phyloP scores from a whole-genome alignment of 2,113 vertebrate genomes.

The Semnornis frantzii region DNA sequence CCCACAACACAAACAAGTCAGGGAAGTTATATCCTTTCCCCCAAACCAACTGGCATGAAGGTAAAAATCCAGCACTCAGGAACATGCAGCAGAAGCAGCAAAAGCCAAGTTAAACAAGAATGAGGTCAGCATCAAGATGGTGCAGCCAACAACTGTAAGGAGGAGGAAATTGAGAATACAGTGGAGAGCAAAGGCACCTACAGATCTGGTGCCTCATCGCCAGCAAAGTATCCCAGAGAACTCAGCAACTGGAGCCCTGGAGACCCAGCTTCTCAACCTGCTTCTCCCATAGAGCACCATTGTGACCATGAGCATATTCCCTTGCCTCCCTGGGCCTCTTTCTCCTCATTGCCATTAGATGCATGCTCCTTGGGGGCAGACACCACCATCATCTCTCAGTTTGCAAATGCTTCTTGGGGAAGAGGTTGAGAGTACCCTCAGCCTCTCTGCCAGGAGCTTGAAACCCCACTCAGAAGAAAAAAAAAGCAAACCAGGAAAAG shows the following conservation, averaged over 20 bases:
- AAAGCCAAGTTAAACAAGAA: constrained; percentile 47
- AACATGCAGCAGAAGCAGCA: neutral
- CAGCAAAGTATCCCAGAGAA: accelerated
- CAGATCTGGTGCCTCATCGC: neutral
- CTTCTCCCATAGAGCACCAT: neutral
- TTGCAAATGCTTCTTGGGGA: neutral
- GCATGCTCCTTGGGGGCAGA: accelerated
- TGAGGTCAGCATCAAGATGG: neutral
- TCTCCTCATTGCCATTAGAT: accelerated
- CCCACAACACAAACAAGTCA: neutral
- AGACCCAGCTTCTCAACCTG: neutral
- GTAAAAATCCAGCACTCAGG: neutral
- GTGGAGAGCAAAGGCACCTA: neutral
- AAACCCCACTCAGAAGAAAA: neutral
- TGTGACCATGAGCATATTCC: accelerated
- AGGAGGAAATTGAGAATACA: neutral
- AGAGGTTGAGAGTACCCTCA: neutral
- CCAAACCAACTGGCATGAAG: neutral
- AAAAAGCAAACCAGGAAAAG: too few relatives aligned
- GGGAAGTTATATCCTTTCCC: neutral
- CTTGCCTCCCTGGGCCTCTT: neutral
- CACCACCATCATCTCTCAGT: accelerated
- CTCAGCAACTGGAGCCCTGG: accelerated
- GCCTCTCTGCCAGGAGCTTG: neutral
- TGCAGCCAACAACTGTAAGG: neutral